Evolutionary conservation across 2,888 invertebrate species (phyloP).

Genomic region (Oligia fasciuncula): DNA sequence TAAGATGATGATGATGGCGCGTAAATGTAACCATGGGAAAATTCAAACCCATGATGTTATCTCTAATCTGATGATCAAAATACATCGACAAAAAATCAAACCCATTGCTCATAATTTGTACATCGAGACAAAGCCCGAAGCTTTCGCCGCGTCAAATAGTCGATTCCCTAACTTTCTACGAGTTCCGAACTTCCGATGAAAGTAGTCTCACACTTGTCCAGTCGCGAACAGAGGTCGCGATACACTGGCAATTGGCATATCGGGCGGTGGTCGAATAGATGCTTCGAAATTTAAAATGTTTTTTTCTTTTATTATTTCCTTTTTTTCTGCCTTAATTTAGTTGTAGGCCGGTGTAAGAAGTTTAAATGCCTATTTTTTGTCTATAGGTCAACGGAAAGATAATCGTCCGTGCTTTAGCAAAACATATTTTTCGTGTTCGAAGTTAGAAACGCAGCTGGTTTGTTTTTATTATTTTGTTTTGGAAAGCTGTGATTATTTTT

Average conservation of each 20-base stretch:
- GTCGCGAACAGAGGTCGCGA: conserved; percentile 48
- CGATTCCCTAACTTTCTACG: conserved; percentile 78
- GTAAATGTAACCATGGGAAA: not conserved
- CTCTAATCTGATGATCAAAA: not conserved
- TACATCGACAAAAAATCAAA: conserved; percentile 16
- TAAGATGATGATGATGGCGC: not conserved
- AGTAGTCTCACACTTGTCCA: conserved; percentile 65
- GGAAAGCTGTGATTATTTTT: conserved; percentile 18
- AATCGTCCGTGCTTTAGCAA: not conserved
- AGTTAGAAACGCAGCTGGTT: conserved; percentile 4
- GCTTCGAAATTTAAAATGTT: conserved; percentile 34
- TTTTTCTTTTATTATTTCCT: not conserved
- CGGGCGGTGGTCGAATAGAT: conserved; percentile 17
- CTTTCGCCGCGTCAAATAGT: conserved; percentile 77
- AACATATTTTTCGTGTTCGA: conserved; percentile 3
- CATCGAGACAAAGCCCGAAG: conserved; percentile 58
- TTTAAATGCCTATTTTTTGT: not conserved
- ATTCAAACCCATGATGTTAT: not conserved
- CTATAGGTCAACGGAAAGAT: not conserved
- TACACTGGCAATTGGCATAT: conserved; percentile 29
- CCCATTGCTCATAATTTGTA: conserved; percentile 49
- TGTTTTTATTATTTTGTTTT: conserved; percentile 20
- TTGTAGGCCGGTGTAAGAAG: not conserved
- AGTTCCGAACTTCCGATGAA: conserved; percentile 69
- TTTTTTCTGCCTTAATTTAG: not conserved